Evolutionary conservation across 2,888 invertebrate genomes (phyloP).

Genomic region (Poecilobothrus nobilitatus): DNA sequence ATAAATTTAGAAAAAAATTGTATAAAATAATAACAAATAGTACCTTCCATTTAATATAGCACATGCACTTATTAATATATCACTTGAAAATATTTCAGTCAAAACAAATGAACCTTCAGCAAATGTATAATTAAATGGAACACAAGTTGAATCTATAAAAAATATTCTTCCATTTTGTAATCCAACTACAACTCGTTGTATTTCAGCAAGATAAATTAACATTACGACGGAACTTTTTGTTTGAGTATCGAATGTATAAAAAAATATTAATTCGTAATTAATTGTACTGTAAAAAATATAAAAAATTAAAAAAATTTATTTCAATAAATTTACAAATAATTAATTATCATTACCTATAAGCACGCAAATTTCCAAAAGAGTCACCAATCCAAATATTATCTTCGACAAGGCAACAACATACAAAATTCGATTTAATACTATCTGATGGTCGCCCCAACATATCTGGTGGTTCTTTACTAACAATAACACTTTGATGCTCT

Average conservation of each 20-base stretch:
- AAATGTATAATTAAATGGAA: constrained; percentile 52
- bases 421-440: constrained; percentile 28
- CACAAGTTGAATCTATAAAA: constrained; percentile 56
- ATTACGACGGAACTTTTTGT: constrained; percentile 58
- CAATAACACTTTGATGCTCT: background rate
- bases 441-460: constrained; percentile 26
- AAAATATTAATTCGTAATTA: constrained; percentile 52
- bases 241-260: constrained; percentile 60
- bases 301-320: background rate
- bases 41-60: constrained; percentile 41
- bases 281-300: constrained; percentile 41
- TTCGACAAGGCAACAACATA: constrained; percentile 58
- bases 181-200: constrained; percentile 72
- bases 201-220: constrained; percentile 55
- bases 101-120: constrained; percentile 69
- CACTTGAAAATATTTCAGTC: constrained; percentile 65
- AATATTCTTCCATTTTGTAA: constrained; percentile 70
- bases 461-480: background rate
- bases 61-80: constrained; percentile 59
- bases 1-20: no score
- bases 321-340: background rate
- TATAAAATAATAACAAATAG: constrained; percentile 11
- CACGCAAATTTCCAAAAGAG: constrained; percentile 72
- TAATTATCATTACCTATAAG: constrained; percentile 54
- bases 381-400: constrained; percentile 85